Conservation (phyloP, 1,140 invertebrate genomes). For the Trialeurodes vaporariorum region DNA sequence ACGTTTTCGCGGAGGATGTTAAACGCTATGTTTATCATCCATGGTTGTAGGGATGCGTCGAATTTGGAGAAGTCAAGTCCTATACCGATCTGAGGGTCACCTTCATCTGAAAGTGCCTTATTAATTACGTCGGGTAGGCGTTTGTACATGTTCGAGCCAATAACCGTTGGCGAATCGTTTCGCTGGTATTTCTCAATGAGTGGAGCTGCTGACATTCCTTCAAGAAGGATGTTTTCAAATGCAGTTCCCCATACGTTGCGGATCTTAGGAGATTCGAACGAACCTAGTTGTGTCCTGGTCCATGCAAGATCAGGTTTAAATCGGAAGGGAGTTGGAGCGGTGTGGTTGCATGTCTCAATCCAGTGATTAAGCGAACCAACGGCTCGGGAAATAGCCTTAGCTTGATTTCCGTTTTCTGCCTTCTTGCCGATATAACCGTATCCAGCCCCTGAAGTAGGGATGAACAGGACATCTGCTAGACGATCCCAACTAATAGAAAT, state of each 20-base stretch:
- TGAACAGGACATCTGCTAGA: background rate
- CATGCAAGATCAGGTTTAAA: background rate
- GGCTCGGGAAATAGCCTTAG: background rate
- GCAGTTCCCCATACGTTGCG: background rate
- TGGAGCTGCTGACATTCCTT: background rate
- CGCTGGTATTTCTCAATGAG: background rate
- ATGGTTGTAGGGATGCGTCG: background rate
- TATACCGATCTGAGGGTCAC: background rate
- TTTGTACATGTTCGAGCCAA: background rate
- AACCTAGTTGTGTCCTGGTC: background rate
- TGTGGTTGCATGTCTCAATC: too few relatives aligned
- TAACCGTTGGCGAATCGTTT: background rate
- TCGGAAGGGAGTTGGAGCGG: background rate
- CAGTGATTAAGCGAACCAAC: background rate
- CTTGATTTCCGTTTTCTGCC: background rate
- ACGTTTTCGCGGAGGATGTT: background rate
- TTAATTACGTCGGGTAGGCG: background rate
- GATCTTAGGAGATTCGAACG: background rate
- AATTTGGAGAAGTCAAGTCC: background rate
- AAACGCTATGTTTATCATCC: background rate
- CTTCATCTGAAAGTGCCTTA: background rate
- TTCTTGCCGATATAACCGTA: background rate
- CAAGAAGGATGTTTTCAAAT: background rate
- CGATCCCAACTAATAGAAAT: background rate
- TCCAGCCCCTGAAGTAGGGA: background rate